Conservation (phyloP, 2,113 vertebrate genomes). For the Picathartes gymnocephalus region DNA sequence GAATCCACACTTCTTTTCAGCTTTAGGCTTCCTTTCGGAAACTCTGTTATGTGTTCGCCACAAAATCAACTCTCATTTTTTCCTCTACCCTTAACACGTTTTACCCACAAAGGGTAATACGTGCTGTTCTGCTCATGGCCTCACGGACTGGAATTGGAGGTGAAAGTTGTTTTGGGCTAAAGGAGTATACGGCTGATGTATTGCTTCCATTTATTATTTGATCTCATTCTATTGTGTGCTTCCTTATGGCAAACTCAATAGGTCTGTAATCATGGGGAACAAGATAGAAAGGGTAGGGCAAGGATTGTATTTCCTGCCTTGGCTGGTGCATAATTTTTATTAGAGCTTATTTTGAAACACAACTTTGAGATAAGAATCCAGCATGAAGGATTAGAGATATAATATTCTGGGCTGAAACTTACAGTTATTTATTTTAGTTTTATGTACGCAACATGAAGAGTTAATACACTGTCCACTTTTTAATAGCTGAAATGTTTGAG, state of each 20-base stretch:
- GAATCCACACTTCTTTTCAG: background rate
- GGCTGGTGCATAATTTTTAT: slow-evolving; percentile 32
- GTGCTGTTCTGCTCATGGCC: background rate
- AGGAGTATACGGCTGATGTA: slow-evolving; percentile 40
- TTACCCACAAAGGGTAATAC: background rate
- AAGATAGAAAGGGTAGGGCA: slow-evolving; percentile 62
- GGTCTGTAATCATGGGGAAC: slow-evolving; percentile 38
- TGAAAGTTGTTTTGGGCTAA: slow-evolving; percentile 42
- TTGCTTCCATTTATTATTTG: slow-evolving; percentile 65
- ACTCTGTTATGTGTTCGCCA: background rate
- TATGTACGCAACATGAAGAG: background rate
- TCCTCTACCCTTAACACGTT: background rate
- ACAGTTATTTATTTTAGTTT: background rate
- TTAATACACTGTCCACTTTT: slow-evolving; percentile 28
- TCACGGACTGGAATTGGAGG: background rate
- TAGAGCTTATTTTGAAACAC: slow-evolving; percentile 31
- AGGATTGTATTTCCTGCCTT: slow-evolving; percentile 59
- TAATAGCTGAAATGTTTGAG: background rate
- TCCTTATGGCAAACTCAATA: slow-evolving; percentile 44
- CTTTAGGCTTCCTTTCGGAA: background rate
- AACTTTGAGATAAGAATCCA: slow-evolving; percentile 26
- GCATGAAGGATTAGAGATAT: background rate
- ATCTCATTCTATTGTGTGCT: slow-evolving; percentile 46
- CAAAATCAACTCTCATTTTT: background rate
- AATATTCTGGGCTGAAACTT: background rate